Conservation (phyloP, 2,113 vertebrate genomes). For the Pedionomus torquatus region DNA sequence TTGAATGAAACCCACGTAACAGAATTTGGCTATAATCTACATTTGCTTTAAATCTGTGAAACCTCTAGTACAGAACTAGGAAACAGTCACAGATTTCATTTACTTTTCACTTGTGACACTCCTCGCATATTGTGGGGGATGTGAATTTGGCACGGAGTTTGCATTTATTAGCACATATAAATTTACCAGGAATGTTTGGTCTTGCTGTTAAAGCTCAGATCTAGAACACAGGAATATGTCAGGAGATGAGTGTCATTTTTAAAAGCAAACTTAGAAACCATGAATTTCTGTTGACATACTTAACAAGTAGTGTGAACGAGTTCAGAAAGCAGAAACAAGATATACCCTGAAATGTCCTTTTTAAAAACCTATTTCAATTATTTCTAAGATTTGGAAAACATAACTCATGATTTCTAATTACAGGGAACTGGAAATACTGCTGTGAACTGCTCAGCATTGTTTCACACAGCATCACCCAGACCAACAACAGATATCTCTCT, state of each 20-base stretch:
- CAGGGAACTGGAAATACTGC: neutral
- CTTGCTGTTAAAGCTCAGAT: slow-evolving; percentile 47
- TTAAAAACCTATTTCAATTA: neutral
- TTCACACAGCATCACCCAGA: neutral
- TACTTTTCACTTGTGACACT: slow-evolving; percentile 44
- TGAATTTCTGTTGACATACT: neutral
- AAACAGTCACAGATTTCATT: slow-evolving; percentile 38
- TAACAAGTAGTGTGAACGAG: neutral
- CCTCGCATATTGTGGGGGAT: slow-evolving; percentile 22
- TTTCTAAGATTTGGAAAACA: neutral
- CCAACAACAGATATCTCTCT: neutral
- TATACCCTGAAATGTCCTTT: neutral
- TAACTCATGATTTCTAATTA: neutral
- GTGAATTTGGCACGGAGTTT: slow-evolving; percentile 27
- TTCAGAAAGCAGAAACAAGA: neutral
- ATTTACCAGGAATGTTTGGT: slow-evolving; percentile 60
- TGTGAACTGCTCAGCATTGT: neutral
- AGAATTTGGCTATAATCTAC: neutral
- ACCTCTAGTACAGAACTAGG: neutral
- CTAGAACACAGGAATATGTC: slow-evolving; percentile 23
- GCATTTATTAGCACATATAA: slow-evolving; percentile 57
- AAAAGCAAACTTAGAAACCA: neutral
- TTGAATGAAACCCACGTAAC: neutral
- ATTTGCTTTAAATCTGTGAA: slow-evolving; percentile 1
- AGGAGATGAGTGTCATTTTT: neutral